Percentiles rank a stretch among this genome's conserved stretches.
Conservation (phyloP, 2,888 invertebrate genomes). For the Augochlorella aurata region DNA sequence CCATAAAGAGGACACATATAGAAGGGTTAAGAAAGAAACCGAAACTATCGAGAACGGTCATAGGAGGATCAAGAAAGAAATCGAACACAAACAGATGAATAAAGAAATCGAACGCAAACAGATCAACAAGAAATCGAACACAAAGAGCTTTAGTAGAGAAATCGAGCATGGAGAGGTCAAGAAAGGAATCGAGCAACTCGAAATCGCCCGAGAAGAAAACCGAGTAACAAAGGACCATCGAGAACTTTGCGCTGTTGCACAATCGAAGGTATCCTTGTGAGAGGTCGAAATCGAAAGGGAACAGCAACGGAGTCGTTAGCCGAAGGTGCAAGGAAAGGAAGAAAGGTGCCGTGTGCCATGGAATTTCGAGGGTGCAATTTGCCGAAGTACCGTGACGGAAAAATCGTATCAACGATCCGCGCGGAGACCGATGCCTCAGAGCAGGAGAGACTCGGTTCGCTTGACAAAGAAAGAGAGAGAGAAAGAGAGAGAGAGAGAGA, state of each 20-base stretch:
- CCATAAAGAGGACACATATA: no score
- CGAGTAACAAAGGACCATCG: neutral
- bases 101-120: no score
- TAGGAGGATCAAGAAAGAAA: no score
- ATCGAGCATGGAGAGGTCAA: no score
- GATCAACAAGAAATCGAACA: no score
- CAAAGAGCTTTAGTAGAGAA: no score
- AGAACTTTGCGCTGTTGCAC: neutral
- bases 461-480: neutral
- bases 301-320: neutral
- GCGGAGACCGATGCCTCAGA: neutral
- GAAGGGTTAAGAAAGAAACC: no score
- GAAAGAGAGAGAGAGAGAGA: no score
- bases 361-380: conserved; percentile 58
- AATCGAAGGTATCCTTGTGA: conserved; percentile 17
- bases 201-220: neutral
- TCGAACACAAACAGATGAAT: no score
- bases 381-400: conserved; percentile 59
- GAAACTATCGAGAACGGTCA: no score
- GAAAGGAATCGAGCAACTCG: neutral
- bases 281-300: neutral
- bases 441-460: neutral
- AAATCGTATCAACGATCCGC: conserved; percentile 59
- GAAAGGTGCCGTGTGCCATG: conserved; percentile 8
- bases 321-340: conserved; percentile 41